A percentile compares a stretch with the other conserved stretches of the same genome.
Conservation (phyloP, 2,113 vertebrate genomes). For the Bombycilla garrulus region DNA sequence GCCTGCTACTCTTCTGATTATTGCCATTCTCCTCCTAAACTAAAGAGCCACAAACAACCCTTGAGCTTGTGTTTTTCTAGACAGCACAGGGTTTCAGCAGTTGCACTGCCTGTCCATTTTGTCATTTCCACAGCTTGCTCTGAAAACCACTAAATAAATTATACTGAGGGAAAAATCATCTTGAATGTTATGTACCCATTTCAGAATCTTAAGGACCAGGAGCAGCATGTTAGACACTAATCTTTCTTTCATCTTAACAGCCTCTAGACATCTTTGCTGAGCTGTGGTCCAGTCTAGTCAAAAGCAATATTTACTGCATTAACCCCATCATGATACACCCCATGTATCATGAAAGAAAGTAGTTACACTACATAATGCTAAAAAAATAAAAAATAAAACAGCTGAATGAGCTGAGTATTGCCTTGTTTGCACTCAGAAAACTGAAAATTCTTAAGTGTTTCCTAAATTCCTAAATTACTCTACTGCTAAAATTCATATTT, state of each 20-base stretch:
- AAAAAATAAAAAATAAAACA: background rate
- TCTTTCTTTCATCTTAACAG: background rate
- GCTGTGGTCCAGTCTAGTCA: background rate
- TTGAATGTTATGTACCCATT: background rate
- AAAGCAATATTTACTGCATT: background rate
- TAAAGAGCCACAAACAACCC: background rate
- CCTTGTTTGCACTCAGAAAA: background rate
- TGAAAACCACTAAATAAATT: background rate
- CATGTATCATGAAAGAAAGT: background rate
- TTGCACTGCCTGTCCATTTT: background rate
- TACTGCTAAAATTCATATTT: background rate
- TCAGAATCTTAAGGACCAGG: background rate
- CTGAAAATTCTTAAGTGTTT: background rate
- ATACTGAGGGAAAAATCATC: background rate
- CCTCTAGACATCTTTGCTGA: background rate
- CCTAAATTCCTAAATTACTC: background rate
- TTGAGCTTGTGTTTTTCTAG: background rate
- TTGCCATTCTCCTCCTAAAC: background rate
- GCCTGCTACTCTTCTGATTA: background rate
- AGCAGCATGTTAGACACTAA: background rate
- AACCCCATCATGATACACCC: background rate
- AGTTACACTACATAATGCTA: background rate
- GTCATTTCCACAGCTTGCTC: background rate
- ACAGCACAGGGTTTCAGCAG: background rate
- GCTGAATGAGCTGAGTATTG: rapidly evolving